phyloP scores from a whole-genome alignment of 1,140 invertebrate genomes.

The Drosophila eugracilis region DNA sequence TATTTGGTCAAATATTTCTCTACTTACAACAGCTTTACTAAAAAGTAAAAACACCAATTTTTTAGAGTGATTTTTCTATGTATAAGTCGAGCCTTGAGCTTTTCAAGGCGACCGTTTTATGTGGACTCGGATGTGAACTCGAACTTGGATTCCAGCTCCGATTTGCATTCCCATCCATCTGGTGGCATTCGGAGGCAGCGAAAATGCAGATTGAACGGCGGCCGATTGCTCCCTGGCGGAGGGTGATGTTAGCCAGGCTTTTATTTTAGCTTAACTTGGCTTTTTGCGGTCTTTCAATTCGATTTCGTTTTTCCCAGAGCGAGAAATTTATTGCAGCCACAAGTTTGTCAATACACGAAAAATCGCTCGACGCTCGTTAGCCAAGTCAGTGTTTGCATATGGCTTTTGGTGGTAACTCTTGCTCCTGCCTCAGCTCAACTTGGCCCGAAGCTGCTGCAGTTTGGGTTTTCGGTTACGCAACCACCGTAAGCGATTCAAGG shows the following conservation, averaged over 20 bases:
- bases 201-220: constrained; percentile 13
- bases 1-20: background rate
- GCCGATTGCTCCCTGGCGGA: constrained; percentile 30
- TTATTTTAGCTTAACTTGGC: constrained; percentile 11
- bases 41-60: too few species aligned
- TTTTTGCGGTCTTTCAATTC: constrained; percentile 29
- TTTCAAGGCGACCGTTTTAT: constrained; percentile 29
- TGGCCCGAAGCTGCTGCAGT: constrained; percentile 21
- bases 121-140: constrained; percentile 35
- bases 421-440: constrained; percentile 13
- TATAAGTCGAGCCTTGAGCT: background rate
- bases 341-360: constrained; percentile 62
- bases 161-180: constrained; percentile 57
- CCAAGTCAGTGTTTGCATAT: constrained; percentile 59
- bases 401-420: constrained; percentile 20
- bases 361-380: constrained; percentile 64
- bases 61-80: background rate
- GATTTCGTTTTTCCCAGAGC: constrained; percentile 60
- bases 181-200: constrained; percentile 23
- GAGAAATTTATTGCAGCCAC: constrained; percentile 57
- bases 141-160: constrained; percentile 41
- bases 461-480: constrained; percentile 50
- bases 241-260: constrained; percentile 26
- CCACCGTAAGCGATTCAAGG: constrained; percentile 55
- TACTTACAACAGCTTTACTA: background rate